These are phyloP conservation scores for Ceyx margarethae DNA, from an alignment of 2,113 vertebrate genomes.

Conservation along the genomic window DNA sequence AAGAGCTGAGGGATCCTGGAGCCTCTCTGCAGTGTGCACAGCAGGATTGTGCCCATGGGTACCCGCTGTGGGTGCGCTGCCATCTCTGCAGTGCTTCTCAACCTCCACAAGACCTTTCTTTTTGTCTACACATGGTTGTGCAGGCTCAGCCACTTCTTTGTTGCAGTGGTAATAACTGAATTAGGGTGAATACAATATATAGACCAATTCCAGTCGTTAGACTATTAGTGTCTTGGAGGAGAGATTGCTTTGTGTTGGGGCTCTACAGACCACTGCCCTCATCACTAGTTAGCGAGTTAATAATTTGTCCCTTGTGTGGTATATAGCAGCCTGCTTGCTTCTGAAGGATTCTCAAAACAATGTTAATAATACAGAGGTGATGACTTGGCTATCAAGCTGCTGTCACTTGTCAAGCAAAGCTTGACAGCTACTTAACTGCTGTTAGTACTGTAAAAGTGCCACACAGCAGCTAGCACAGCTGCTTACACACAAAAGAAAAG, in stretches of 20 bases:
- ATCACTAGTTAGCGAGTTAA: not conserved
- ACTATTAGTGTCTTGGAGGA: not conserved
- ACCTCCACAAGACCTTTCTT: not conserved
- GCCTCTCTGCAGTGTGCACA: too few species aligned
- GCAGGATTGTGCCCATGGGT: not conserved
- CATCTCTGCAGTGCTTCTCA: not conserved
- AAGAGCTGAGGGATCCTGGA: not conserved
- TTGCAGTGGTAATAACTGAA: not conserved
- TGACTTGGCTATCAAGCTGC: not conserved
- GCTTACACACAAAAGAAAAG: not conserved
- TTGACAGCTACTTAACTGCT: not conserved
- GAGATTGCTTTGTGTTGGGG: not conserved
- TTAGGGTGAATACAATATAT: not conserved
- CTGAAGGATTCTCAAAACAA: not conserved
- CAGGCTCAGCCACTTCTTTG: not conserved
- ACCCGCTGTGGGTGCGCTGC: not conserved
- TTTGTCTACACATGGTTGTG: not conserved
- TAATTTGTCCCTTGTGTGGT: not conserved
- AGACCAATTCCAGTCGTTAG: not conserved
- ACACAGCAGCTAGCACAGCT: not conserved
- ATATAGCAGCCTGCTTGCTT: not conserved
- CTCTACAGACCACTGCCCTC: not conserved
- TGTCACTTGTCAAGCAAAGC: not conserved
- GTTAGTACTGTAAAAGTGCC: not conserved
- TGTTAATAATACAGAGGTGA: not conserved